These are phyloP conservation scores for Abrostola tripartita DNA, from an alignment of 2,888 invertebrate genomes.

Conservation along the genomic window DNA sequence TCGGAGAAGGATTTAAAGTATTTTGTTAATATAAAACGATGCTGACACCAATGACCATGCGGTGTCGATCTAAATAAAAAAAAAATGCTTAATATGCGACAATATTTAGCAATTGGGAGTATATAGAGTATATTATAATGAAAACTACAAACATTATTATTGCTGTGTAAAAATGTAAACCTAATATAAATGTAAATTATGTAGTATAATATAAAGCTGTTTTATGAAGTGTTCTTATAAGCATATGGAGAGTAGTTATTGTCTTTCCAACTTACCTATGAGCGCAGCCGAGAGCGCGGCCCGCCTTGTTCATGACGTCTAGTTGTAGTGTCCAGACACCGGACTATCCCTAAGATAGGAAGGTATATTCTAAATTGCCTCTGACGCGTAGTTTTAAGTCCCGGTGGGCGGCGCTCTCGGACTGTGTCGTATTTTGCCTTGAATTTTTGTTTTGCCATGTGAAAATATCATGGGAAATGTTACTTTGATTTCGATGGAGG, in stretches of 20 bases:
- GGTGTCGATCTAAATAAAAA: conserved; percentile 70
- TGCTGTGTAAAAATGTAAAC: conserved; percentile 88
- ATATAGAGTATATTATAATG: conserved; percentile 85
- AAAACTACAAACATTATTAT: conserved; percentile 86
- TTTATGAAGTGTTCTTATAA: conserved; percentile 88
- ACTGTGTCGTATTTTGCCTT: conserved; percentile 71
- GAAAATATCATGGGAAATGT: conserved; percentile 76
- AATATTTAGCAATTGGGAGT: conserved; percentile 87
- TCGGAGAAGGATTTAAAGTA: conserved; percentile 66
- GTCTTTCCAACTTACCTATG: conserved; percentile 64
- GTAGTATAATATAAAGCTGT: conserved; percentile 87
- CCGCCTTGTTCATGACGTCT: conserved; percentile 51
- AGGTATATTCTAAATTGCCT: conserved; percentile 52
- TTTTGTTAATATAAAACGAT: conserved; percentile 72
- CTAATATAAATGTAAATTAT: conserved; percentile 87
- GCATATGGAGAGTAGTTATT: conserved; percentile 76
- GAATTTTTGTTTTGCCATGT: conserved; percentile 81
- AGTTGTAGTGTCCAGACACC: conserved; percentile 50
- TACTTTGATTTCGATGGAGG: conserved; percentile 83
- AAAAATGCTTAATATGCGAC: conserved; percentile 85
- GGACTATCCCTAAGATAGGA: conserved; percentile 35
- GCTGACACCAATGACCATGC: conserved; percentile 75
- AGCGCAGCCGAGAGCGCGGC: conserved; percentile 57
- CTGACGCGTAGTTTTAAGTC: conserved; percentile 60
- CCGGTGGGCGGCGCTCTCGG: conserved; percentile 54